Conservation (phyloP, 2,888 invertebrate species). For the Palloptera scutellata region DNA sequence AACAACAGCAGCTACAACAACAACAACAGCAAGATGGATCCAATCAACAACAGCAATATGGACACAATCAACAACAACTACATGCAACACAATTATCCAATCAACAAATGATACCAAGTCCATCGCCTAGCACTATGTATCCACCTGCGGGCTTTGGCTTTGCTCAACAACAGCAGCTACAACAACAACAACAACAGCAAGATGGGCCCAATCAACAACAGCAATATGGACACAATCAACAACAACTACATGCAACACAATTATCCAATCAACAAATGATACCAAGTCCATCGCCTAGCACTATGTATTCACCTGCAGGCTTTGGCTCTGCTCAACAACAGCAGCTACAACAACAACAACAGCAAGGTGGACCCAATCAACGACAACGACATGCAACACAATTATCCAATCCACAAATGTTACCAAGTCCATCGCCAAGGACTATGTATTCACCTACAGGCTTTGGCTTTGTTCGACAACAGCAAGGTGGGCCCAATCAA, state of each 20-base stretch:
- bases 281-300: slow-evolving; percentile 72
- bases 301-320: slow-evolving; percentile 67
- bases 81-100: slow-evolving; percentile 69
- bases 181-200: slow-evolving; percentile 47
- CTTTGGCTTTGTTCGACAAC: slow-evolving; percentile 49
- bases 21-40: slow-evolving; percentile 48
- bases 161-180: slow-evolving; percentile 47
- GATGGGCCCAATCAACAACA: slow-evolving; percentile 49
- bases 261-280: slow-evolving; percentile 70
- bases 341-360: slow-evolving; percentile 66
- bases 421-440: slow-evolving; percentile 74
- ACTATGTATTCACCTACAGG: slow-evolving; percentile 68
- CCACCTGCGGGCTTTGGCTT: slow-evolving; percentile 59
- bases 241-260: slow-evolving; percentile 55
- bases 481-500: slow-evolving; percentile 70
- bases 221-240: slow-evolving; percentile 39
- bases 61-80: slow-evolving; percentile 46
- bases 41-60: slow-evolving; percentile 42
- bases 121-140: slow-evolving; percentile 70
- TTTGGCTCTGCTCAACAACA: slow-evolving; percentile 48
- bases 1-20: slow-evolving; percentile 66
- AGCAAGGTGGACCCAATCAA: slow-evolving; percentile 44
- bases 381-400: no score
- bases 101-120: slow-evolving; percentile 85
- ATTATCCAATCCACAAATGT: slow-evolving; percentile 73